These are phyloP conservation scores for Zapornia atra DNA, from an alignment of 2,113 vertebrate genomes.

Conservation along the genomic window DNA sequence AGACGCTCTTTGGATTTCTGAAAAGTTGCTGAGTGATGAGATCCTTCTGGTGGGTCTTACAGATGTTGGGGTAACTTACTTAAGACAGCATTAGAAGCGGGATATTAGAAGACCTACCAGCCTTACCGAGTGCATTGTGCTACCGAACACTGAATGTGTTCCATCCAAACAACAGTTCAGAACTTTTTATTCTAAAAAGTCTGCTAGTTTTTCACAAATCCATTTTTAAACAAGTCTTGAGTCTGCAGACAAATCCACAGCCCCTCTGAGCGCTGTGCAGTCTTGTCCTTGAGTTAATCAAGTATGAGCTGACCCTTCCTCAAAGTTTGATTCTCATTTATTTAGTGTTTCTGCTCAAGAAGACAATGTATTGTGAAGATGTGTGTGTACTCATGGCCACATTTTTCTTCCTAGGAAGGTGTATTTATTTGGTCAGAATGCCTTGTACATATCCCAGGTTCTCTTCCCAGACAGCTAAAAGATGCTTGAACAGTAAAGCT, in stretches of 20 bases:
- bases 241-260: not conserved
- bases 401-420: not conserved
- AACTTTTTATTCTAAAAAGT: not conserved
- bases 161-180: not conserved
- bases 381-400: too few relatives aligned
- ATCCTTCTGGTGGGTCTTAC: not conserved
- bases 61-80: not conserved
- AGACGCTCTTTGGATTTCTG: not conserved
- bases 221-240: not conserved
- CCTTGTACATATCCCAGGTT: not conserved
- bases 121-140: not conserved
- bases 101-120: not conserved
- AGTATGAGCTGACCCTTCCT: not conserved
- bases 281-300: not conserved
- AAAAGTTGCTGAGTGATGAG: not conserved
- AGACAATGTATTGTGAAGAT: rapidly evolving
- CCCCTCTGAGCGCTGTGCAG: not conserved
- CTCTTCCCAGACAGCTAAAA: not conserved
- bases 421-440: not conserved
- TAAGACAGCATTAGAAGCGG: not conserved
- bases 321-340: not conserved
- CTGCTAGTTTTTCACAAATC: not conserved
- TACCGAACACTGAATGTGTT: not conserved
- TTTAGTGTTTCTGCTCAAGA: not conserved
- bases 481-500: not conserved